These are phyloP conservation scores for Chaetophractus vellerosus DNA, from an alignment of 2,797 vertebrate species.

Conservation along the genomic window DNA sequence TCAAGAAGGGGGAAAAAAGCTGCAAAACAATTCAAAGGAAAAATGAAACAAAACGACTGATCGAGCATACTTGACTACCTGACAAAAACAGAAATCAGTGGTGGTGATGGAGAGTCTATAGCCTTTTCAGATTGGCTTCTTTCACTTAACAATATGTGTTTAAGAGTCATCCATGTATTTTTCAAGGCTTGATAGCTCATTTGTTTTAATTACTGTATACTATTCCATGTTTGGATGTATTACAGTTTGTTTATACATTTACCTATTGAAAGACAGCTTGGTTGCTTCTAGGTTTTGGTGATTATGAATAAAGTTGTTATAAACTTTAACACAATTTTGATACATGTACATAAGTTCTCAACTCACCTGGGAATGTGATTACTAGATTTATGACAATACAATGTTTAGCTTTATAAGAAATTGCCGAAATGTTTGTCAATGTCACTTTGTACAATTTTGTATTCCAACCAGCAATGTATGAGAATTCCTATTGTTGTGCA, in stretches of 20 bases:
- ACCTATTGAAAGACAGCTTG: not conserved
- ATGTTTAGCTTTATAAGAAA: not conserved
- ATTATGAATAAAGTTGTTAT: not conserved
- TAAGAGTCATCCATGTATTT: not conserved
- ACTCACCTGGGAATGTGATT: slow-evolving; percentile 13
- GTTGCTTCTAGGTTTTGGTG: not conserved
- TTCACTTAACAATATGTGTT: not conserved
- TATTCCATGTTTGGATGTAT: not conserved
- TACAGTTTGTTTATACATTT: slow-evolving; percentile 5
- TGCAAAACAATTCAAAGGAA: too few species aligned
- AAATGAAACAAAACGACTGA: too few species aligned
- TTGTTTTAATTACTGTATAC: not conserved
- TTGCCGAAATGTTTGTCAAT: not conserved
- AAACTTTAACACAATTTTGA: not conserved
- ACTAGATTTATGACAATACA: not conserved
- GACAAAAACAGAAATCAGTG: too few species aligned
- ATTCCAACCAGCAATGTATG: not conserved
- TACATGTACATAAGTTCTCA: not conserved
- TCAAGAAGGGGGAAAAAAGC: too few species aligned
- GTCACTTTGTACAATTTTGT: not conserved
- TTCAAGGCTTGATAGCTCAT: not conserved
- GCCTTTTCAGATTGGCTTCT: not conserved
- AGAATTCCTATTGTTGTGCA: not conserved
- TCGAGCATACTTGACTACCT: too few species aligned
- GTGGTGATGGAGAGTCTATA: too few species aligned